phyloP scores from a whole-genome alignment of 2,113 vertebrate species.

The Pelobates fuscus region DNA sequence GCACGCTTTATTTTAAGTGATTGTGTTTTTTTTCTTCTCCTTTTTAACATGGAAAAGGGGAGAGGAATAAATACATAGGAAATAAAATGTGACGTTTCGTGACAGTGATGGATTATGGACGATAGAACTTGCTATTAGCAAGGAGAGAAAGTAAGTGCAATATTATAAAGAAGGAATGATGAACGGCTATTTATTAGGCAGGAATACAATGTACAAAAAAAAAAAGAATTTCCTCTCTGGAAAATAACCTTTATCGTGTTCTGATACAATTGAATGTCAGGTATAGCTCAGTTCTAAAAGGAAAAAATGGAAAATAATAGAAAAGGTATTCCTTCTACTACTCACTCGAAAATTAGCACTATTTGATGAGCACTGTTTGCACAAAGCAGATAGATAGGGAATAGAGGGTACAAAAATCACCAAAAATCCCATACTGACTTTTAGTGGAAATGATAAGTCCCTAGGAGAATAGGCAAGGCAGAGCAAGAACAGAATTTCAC shows the following conservation, averaged over 20 bases:
- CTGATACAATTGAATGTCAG: conserved; percentile 34
- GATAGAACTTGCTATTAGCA: conserved; percentile 76
- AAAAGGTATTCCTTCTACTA: conserved; percentile 54
- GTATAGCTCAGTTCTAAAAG: conserved; percentile 7
- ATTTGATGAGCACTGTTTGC: conserved; percentile 65
- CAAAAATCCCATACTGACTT: conserved; percentile 91
- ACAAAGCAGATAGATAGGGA: conserved; percentile 66
- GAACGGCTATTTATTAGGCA: conserved; percentile 69
- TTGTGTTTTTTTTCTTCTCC: conserved; percentile 52
- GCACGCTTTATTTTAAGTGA: conserved; percentile 56
- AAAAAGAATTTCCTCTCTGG: conserved; percentile 59
- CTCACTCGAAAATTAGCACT: conserved; percentile 63
- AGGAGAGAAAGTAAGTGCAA: conserved; percentile 65
- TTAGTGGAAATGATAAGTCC: conserved; percentile 91
- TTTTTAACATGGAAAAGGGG: conserved; percentile 56
- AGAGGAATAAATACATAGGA: conserved; percentile 63
- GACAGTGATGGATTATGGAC: conserved; percentile 75
- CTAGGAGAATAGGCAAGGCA: conserved; percentile 80
- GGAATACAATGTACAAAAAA: conserved; percentile 50
- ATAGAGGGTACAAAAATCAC: conserved; percentile 84
- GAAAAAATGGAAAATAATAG: conserved; percentile 49
- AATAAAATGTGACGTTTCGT: conserved; percentile 66
- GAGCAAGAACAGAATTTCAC: conserved; percentile 80
- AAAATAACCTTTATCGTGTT: conserved; percentile 60
- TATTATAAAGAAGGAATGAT: conserved; percentile 57